phyloP scores from a whole-genome alignment of 1,140 invertebrate species.

The Sitophilus oryzae region DNA sequence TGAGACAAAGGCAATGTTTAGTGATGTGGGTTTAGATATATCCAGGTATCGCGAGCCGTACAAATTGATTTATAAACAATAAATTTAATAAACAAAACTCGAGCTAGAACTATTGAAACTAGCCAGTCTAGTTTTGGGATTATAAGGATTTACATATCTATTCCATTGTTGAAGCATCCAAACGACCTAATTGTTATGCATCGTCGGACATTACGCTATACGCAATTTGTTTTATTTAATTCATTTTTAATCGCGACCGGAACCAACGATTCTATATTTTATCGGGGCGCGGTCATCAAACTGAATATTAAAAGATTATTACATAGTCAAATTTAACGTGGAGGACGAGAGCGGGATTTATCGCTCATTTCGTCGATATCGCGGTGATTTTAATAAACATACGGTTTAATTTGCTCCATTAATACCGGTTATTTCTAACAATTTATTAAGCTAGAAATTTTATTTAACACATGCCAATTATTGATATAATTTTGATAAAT shows the following conservation, averaged over 20 bases:
- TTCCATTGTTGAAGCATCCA: not conserved
- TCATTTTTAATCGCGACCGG: not conserved
- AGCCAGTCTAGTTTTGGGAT: not conserved
- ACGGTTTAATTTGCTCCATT: no score
- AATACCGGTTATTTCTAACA: no score
- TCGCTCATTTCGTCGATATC: no score
- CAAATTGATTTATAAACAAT: no score
- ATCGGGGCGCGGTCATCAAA: not conserved
- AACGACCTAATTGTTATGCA: not conserved
- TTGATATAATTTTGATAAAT: no score
- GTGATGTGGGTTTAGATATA: no score
- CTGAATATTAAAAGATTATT: not conserved
- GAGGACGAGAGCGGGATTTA: no score
- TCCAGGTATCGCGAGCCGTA: no score
- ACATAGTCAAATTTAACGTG: not conserved
- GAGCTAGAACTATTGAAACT: not conserved
- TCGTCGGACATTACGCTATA: not conserved
- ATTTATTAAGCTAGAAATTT: no score
- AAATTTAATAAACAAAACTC: not conserved
- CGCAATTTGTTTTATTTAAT: not conserved
- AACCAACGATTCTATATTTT: not conserved
- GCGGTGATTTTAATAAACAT: no score
- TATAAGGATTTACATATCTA: not conserved
- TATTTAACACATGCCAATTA: no score
- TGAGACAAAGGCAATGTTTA: no score